Conservation (phyloP, 1,140 invertebrate genomes). For the Epicauta chinensis region DNA sequence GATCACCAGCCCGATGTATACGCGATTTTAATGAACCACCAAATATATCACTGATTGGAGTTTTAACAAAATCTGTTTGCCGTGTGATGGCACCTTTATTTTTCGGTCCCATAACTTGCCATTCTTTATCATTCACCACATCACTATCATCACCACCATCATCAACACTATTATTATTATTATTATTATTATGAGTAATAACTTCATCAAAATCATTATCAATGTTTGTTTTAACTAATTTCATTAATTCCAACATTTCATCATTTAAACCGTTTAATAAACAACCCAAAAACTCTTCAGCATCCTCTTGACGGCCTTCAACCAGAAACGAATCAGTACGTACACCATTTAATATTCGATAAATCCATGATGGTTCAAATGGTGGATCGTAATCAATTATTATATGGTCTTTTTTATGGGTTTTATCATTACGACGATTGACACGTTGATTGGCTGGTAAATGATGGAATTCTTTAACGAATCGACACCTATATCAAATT, state of each 20-base stretch:
- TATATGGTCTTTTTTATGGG: constrained; percentile 45
- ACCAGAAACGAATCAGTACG: constrained; percentile 61
- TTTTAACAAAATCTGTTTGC: constrained; percentile 70
- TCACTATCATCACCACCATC: constrained; percentile 40
- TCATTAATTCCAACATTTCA: constrained; percentile 86
- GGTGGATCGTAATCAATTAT: constrained; percentile 54
- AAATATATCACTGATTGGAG: constrained; percentile 90
- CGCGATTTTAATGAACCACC: constrained; percentile 82
- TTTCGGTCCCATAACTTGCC: constrained; percentile 79
- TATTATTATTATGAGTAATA: no score
- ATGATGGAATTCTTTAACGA: constrained; percentile 63
- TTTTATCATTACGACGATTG: constrained; percentile 40
- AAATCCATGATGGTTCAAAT: constrained; percentile 78
- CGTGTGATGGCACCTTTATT: constrained; percentile 82
- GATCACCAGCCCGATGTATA: constrained; percentile 67
- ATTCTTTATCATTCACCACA: constrained; percentile 53
- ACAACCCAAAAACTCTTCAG: constrained; percentile 90
- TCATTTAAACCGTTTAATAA: constrained; percentile 91
- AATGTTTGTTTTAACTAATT: constrained; percentile 45
- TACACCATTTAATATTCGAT: constrained; percentile 73
- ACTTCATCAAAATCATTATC: no score
- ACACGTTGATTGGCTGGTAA: constrained; percentile 50
- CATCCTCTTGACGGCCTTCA: constrained; percentile 87
- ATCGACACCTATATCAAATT: constrained; percentile 50
- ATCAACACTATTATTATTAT: not conserved